Base-by-base conservation (phyloP, 2,797 vertebrate genomes). In the Neosilurus hyrtlii region DNA sequence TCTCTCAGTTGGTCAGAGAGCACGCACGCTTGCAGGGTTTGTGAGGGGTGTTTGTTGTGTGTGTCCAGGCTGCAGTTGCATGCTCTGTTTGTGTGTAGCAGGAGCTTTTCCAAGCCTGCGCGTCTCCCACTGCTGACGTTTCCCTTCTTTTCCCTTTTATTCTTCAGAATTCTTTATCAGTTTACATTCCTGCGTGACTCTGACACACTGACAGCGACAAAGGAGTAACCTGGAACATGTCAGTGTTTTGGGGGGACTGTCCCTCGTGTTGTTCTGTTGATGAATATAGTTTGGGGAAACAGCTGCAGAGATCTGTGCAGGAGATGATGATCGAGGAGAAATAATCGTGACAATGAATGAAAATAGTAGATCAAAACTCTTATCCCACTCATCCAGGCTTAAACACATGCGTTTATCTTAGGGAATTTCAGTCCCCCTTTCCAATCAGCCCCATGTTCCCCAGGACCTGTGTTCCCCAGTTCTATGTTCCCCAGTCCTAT, bases 1-100 rank as follows among this genome's bases (percentile, higher is more conserved):
- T 93, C 92, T 93, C 91, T 92, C 88, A 90, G 88, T 93, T 90
- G 82, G 90, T 88, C 90, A 84, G 85, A 90, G 91, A 90, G 81
- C 89, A 81, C 88, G 89, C 88, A 88, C 91, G 85, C 90, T 92
- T 84, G 87, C 90, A 89, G 86, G 85, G 82, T 92, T 87, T 92
- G 86, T 92, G 79, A 91, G 86, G 93, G 84, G 88, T 82, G 91
- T 89, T 89, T 89, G 91, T 51, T 89, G 91, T 67, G 80, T 79
- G 91, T 89, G 90, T 90, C 90, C 61, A 66, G 73, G 90, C 90
- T 51, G 89, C 75, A 88, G 88, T 87, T 86, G 91, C 90, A 89
- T 87, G 92, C 87, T 81, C 87, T 91, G 84, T 87, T 93, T 87
- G 62, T 89, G 82, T 88, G 87, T 89, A 87, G 91, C 68, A 77